These are phyloP conservation scores for Andrena marginata DNA, from an alignment of 2,888 invertebrate species.

Conservation along the genomic window DNA sequence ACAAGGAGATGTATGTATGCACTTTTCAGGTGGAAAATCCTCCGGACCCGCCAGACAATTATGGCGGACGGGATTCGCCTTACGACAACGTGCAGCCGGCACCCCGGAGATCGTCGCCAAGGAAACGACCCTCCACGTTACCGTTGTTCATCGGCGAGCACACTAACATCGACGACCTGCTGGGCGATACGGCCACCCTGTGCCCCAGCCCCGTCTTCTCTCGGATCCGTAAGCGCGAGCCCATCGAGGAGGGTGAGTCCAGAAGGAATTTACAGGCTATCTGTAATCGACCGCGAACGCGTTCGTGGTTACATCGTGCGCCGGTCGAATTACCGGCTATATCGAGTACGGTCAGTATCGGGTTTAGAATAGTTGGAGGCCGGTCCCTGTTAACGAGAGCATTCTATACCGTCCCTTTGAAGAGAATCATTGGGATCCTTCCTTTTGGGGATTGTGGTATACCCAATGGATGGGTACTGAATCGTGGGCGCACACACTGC, in stretches of 20 bases:
- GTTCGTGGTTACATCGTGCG: constrained; percentile 17
- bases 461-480: constrained; percentile 40
- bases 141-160: constrained; percentile 93
- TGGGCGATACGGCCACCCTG: constrained; percentile 86
- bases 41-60: constrained; percentile 81
- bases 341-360: constrained; percentile 25
- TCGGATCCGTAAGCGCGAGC: constrained; percentile 73
- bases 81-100: constrained; percentile 89
- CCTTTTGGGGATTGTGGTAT: constrained; percentile 48
- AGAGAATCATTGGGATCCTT: constrained; percentile 63
- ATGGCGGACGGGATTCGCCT: constrained; percentile 88
- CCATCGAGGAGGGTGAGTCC: constrained; percentile 77
- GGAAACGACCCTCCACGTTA: constrained; percentile 80
- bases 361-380: constrained; percentile 31
- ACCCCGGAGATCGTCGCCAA: constrained; percentile 75
- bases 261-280: constrained; percentile 50
- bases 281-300: constrained; percentile 41
- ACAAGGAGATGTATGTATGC: neutral
- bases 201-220: constrained; percentile 75
- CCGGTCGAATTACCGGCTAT: constrained; percentile 40
- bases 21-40: constrained; percentile 81
- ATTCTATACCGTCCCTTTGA: constrained; percentile 44
- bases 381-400: constrained; percentile 41
- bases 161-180: constrained; percentile 95
- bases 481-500: constrained; percentile 14